Conservation (phyloP, 2,113 vertebrate species). For the Aplodontia rufa region DNA sequence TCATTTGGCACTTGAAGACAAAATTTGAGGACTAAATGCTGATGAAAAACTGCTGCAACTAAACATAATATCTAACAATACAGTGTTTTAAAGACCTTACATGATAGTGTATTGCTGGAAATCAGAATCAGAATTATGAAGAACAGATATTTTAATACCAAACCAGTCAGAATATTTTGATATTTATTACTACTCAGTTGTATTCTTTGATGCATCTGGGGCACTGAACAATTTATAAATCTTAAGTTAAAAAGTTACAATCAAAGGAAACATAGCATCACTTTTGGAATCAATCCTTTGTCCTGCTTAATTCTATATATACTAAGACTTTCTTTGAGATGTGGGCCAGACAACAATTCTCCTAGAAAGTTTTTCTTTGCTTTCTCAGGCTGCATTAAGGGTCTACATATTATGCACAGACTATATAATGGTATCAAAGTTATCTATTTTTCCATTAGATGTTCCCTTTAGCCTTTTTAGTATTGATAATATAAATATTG, state of each 20-base stretch:
- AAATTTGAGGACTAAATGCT: slow-evolving; percentile 9
- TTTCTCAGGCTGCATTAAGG: not conserved
- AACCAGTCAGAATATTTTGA: not conserved
- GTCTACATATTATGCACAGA: not conserved
- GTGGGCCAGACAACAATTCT: not conserved
- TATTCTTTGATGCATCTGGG: slow-evolving; percentile 37
- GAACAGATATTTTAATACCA: not conserved
- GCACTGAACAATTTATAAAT: not conserved
- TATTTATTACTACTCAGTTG: not conserved
- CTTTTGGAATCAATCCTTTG: not conserved
- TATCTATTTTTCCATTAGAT: not conserved
- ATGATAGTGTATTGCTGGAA: not conserved
- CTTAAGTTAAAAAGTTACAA: not conserved
- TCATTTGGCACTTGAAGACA: not conserved
- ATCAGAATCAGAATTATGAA: not conserved
- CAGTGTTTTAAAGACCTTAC: not conserved
- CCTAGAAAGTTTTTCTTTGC: slow-evolving; percentile 20
- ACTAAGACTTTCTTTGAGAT: not conserved
- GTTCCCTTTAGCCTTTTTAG: not conserved
- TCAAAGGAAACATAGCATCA: not conserved
- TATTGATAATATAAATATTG: not conserved
- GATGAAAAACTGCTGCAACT: not conserved
- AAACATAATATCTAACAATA: slow-evolving; percentile 29
- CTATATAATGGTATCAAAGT: not conserved
- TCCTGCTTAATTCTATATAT: not conserved